Conservation (phyloP, 2,888 invertebrate species). For the Hydraecia micacea region DNA sequence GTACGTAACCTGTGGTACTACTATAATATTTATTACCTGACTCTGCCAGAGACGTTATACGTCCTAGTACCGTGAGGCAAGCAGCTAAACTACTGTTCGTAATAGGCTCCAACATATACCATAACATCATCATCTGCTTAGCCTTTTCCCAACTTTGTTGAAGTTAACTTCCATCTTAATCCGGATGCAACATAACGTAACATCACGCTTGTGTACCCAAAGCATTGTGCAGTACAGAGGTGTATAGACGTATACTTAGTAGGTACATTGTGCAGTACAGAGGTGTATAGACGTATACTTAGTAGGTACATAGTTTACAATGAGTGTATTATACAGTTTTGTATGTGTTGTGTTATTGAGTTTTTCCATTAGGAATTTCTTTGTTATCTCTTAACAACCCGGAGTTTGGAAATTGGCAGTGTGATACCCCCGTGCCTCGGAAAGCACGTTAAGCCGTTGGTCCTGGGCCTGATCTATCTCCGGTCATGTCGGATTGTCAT, state of each 20-base stretch:
- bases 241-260: background rate
- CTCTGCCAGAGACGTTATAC: constrained; percentile 2
- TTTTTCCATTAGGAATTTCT: no score
- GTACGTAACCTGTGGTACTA: background rate
- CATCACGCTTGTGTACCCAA: background rate
- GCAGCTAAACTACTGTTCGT: background rate
- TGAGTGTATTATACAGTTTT: no score
- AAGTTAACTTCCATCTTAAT: background rate
- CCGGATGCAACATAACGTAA: background rate
- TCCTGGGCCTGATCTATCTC: no score
- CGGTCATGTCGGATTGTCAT: no score
- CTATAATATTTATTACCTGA: background rate
- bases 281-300: background rate
- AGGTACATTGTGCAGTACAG: background rate
- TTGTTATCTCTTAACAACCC: no score
- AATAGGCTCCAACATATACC: background rate
- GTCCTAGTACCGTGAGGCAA: background rate
- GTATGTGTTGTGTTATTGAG: no score
- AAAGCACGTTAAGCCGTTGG: no score
- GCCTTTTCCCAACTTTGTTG: background rate
- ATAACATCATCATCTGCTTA: no score
- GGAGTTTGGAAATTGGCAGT: no score
- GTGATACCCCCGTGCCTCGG: no score
- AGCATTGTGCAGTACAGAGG: background rate
- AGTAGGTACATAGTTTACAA: no score